Evolutionary conservation across 1,140 invertebrate species (phyloP), one percentile per base, ranked within the genome.

Genomic region (Aplysia californica): DNA sequence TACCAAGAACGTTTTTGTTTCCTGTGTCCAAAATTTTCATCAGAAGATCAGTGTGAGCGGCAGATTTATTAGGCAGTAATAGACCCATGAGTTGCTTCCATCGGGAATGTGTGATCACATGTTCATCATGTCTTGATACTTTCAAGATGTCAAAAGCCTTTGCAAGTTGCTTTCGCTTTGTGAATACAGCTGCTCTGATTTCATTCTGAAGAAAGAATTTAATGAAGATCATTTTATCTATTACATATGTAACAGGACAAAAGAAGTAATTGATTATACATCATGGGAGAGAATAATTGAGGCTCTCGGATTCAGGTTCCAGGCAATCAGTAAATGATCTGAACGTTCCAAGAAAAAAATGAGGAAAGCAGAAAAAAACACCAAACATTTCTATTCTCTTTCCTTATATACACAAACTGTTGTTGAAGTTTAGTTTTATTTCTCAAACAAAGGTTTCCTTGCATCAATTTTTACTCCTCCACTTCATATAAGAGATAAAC

Each of bases 11-110:
- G 77, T 87, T 84, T 29, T 87, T 82, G 20, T 83, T 82, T 77
- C 91, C 84, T 26, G 79, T 80, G 79, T 92, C 91, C 35, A 92
- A 72, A 6, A 91, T 87, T 61, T 85, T 85, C 86, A 90, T 89
- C 5, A 91, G 77, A 18, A 91, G 82, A 44, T 90, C 87, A 58
- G 88, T 83, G 61, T 90, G 84, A 31, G 85, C 79, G 21, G 80
- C 79, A 73, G 88, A 91, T 76, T 87, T 86, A 26, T 79, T 78
- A 36, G 87, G 87, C 33, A 86, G 65, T 21, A 91, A 82, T 35
- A 84, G 77, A 55, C 81, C 82, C 80, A 91, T 87, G 41, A 91
- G 80, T 64, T 85, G 81, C 64, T 80, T 80, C 89, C 91, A 91
- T 23, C 83, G 76, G 5, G 72, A 76, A 50, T 83, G 81, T 20